A percentile compares a stretch with the other conserved stretches of the same genome.
phyloP scores from a whole-genome alignment of 2,888 invertebrate genomes.

The Acleris holmiana region DNA sequence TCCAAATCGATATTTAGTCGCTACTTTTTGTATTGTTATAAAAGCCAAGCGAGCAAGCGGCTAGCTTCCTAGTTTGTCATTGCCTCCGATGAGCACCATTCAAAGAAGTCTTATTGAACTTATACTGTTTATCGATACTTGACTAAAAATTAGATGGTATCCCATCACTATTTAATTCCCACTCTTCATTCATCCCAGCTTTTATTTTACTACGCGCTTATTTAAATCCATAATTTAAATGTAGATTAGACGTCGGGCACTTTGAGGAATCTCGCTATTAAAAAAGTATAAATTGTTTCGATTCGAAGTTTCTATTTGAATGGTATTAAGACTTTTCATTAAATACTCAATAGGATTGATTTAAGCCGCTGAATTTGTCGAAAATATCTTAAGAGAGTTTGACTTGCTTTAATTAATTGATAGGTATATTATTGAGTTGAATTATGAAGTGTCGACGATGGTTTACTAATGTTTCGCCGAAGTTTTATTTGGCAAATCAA shows the following conservation, averaged over 20 bases:
- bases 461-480: too few relatives aligned
- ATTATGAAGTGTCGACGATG: too few relatives aligned
- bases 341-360: background rate
- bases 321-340: constrained; percentile 24
- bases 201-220: constrained; percentile 61
- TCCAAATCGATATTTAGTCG: too few relatives aligned
- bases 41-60: too few relatives aligned
- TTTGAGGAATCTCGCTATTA: constrained; percentile 31
- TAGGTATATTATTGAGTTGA: too few relatives aligned
- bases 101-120: background rate
- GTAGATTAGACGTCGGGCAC: constrained; percentile 59
- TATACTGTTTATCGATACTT: background rate
- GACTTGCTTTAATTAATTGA: too few relatives aligned
- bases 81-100: background rate
- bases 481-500: too few relatives aligned
- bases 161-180: constrained; percentile 29
- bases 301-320: constrained; percentile 28
- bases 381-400: too few relatives aligned
- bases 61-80: too few relatives aligned
- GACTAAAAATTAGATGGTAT: background rate
- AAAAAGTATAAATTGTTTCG: constrained; percentile 33
- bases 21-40: too few relatives aligned
- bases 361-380: too few relatives aligned
- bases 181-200: constrained; percentile 41
- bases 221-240: constrained; percentile 76